A percentile compares a stretch with the other conserved stretches of the same genome.
These are phyloP conservation scores for Oncopeltus fasciatus DNA, from an alignment of 1,140 invertebrate genomes.

Conservation along the genomic window DNA sequence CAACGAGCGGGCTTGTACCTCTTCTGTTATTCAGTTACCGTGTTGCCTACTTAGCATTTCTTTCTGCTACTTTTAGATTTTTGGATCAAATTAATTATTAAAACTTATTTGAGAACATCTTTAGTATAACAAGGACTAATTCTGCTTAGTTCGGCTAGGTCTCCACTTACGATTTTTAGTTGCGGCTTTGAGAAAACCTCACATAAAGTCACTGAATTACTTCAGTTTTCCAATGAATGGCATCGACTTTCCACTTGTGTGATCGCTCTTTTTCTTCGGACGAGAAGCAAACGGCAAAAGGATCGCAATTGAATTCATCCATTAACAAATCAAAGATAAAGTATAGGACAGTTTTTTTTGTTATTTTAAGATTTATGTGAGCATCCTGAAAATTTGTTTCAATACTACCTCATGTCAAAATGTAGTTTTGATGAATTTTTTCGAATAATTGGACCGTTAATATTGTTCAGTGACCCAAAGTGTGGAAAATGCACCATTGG, in stretches of 20 bases:
- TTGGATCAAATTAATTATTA: too few relatives aligned
- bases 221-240: background rate
- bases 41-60: too few relatives aligned
- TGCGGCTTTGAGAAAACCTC: background rate
- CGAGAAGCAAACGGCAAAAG: background rate
- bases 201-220: background rate
- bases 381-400: background rate
- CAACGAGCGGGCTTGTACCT: too few relatives aligned
- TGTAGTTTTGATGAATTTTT: background rate
- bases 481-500: too few relatives aligned
- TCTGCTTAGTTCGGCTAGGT: background rate
- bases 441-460: background rate
- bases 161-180: background rate
- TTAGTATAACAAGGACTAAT: too few relatives aligned
- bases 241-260: background rate
- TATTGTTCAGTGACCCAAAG: background rate
- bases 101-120: too few relatives aligned
- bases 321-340: background rate
- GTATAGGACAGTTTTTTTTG: background rate
- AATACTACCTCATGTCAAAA: background rate
- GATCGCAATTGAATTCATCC: background rate
- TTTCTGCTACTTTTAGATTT: too few relatives aligned
- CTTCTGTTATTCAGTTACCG: too few relatives aligned
- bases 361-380: background rate
- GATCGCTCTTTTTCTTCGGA: background rate